Evolutionary conservation across 2,888 invertebrate genomes (phyloP), one percentile per base, ranked within the genome.

Genomic region (Caenorhabditis wallacei): DNA sequence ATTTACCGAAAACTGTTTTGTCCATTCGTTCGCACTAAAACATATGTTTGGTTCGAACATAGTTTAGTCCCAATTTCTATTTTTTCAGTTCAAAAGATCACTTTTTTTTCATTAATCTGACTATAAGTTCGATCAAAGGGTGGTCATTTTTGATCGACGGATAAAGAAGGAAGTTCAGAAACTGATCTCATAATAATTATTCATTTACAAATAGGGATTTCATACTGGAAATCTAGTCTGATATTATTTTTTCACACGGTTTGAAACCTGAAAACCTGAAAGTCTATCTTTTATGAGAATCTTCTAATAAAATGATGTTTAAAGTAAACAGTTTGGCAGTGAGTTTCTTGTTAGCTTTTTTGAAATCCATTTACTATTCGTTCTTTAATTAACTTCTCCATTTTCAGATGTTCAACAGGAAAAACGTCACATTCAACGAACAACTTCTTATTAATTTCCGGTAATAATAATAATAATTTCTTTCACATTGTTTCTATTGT

Each of bases 11-110:
- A 40, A 40, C 7, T 10, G 5, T 4, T 40, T 40, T 13, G 4
- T 40, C 16, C 40, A 10, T 40, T 16, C 40, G 40, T 10, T 40
- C 2, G n/a, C n/a, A 10, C 40, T 10, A 13, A 24, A 37, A 37
- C 59, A 59, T 20, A 59, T 59, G 59, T 59, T 59, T 13, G 11
- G 13, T 35, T 35, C 18, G 22, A 40, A 22, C 22, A 26, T 43
- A 63, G 43, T 63, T 26, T 43, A 16, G 18, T 53, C 24, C n/a
- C 24, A 8, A 24, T 63, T 13, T 7, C 43, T 8, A 20, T 7
- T 16, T 26, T 16, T 24, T n/a, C n/a, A 46, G 61, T 46, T 46
- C 61, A 63, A 63, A 63, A 46, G 61, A 63, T 46, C 46, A 26
- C 13, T 22, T 37, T n/a, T 63, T 46, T 46, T 46, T n/a, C 16